phyloP scores from a whole-genome alignment of 2,113 vertebrate species.

The Illadopsis cleaveri region DNA sequence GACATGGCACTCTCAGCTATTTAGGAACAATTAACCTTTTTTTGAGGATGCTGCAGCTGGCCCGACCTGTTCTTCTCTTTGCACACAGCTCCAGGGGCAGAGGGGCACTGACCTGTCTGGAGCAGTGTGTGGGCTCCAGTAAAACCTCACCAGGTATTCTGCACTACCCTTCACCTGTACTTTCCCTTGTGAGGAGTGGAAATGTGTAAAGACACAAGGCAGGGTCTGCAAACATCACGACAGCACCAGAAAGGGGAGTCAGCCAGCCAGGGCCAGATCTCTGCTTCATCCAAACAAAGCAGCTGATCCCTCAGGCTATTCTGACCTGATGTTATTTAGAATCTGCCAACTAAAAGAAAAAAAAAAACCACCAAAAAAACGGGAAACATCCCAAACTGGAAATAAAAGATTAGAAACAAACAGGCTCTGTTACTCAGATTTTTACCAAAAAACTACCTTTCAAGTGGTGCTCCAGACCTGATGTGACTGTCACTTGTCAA shows the following conservation, averaged over 20 bases:
- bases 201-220: not conserved
- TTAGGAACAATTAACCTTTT: conserved; percentile 35
- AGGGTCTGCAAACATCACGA: not conserved
- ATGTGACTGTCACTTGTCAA: not conserved
- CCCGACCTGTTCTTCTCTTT: not conserved
- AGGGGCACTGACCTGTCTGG: not conserved
- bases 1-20: not conserved
- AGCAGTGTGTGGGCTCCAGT: not conserved
- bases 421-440: not conserved
- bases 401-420: not conserved
- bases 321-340: not conserved
- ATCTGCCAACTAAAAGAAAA: not conserved
- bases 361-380: no score
- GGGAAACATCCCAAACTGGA: not conserved
- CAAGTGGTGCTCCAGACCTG: not conserved
- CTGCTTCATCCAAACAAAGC: not conserved
- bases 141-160: not conserved
- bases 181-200: not conserved
- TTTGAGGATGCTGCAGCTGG: not conserved
- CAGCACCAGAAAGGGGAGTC: not conserved
- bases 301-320: not conserved
- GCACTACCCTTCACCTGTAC: not conserved
- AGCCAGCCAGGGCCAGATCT: not conserved
- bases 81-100: not conserved
- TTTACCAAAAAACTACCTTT: not conserved